Evolutionary conservation across 2,113 vertebrate species (phyloP), one percentile per base, ranked within the genome.

Genomic region (Callipepla californica): DNA sequence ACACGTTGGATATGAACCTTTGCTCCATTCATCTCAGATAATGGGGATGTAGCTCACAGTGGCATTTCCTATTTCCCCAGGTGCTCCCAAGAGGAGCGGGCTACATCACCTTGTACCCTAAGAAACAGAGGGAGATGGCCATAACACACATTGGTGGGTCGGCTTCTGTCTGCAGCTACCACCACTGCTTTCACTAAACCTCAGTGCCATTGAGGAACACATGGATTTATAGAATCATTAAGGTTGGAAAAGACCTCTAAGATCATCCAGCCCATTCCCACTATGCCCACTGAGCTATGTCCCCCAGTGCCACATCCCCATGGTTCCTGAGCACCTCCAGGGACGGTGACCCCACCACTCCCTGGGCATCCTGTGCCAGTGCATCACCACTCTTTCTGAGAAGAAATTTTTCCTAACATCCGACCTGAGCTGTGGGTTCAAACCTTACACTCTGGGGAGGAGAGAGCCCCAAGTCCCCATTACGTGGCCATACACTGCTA

Each of bases 71-170:
- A 1, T 82, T 89, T 62, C 19, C 17, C 18, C 59, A 61, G 22
- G 17, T 65, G n/a, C 40, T 44, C n/a, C 50, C 62, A 13, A 75
- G 44, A 47, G 9, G 16, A 84, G 21, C 8, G 50, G 9, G 11
- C 42, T 82, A 40, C 20, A 34, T 42, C 20, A 19, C 14, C 3
- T 18, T 4, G 3, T 16, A 63, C 42, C 19, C 69, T 53, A 2
- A 73, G 74, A 38, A 34, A 1, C 12, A 6, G 30, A 36, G 3
- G 18, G 58, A 68, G 63, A 13, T 18, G 1, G 5, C 72, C 48
- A 1, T 28, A 51, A 77, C 3, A 7, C 2, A 5, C 4, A 34
- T 0, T 0, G 11, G 11, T 36, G 75, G 32, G 9, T 42, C 36
- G 62, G 4, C 58, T 65, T 76, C 40, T 61, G n/a, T 69, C 65